These are phyloP conservation scores for Pteropus alecto DNA, from an alignment of 2,113 vertebrate genomes.

Conservation along the genomic window DNA sequence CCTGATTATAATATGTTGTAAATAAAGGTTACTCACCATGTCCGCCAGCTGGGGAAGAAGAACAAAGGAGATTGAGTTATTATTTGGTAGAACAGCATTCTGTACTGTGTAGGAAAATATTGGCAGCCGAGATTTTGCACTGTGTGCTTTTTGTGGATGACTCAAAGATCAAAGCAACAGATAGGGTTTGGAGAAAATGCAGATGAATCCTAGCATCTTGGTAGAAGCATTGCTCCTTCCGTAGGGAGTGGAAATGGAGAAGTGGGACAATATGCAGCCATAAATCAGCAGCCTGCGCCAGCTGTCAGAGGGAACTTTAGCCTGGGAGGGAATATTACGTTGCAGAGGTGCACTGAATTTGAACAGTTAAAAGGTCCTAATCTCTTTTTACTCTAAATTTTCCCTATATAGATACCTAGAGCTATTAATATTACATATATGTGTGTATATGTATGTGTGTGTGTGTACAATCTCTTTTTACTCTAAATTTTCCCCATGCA, in stretches of 20 bases:
- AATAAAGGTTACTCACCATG: conserved; percentile 67
- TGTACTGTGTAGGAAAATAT: background rate
- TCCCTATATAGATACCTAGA: background rate
- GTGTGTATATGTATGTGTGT: accelerated
- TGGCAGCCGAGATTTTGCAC: background rate
- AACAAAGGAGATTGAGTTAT: conserved; percentile 57
- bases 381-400: background rate
- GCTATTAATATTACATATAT: background rate
- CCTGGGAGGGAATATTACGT: background rate
- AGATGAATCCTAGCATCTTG: background rate
- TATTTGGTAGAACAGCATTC: background rate
- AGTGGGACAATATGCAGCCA: accelerated
- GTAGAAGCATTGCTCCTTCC: background rate
- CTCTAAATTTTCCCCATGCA: too few species aligned
- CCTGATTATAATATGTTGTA: conserved; percentile 18
- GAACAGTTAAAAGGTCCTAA: background rate
- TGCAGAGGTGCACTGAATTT: background rate
- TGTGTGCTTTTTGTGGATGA: background rate
- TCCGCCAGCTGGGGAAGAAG: conserved; percentile 68
- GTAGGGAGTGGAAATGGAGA: background rate
- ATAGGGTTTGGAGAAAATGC: background rate
- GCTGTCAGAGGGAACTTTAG: background rate
- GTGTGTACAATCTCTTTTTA: too few species aligned
- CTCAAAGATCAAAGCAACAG: background rate
- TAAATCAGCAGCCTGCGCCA: background rate